Evolutionary conservation across 1,140 invertebrate species (phyloP).

Genomic region (Drosophila chauvacae): DNA sequence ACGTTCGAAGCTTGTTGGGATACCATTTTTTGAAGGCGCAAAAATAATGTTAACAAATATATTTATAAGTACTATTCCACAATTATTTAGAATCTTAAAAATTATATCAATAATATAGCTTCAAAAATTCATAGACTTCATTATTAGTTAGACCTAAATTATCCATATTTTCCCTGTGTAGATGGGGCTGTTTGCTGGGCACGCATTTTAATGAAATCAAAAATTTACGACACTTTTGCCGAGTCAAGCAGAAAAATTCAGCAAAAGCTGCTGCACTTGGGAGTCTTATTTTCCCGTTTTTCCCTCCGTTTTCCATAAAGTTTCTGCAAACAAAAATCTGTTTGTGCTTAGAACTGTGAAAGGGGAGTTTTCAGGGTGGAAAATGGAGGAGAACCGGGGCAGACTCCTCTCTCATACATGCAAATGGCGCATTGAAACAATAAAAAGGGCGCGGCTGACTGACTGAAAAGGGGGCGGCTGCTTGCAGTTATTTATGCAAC

Average conservation of each 20-base stretch:
- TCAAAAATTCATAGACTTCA: neutral
- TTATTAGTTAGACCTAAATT: neutral
- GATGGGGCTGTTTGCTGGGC: conserved; percentile 27
- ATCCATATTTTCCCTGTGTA: neutral
- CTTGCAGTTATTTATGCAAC: conserved; percentile 74
- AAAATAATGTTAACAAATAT: too few relatives aligned
- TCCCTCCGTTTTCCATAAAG: conserved; percentile 25
- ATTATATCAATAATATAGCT: too few relatives aligned
- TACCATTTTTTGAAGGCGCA: too few relatives aligned
- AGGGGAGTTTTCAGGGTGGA: conserved; percentile 16
- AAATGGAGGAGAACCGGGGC: neutral
- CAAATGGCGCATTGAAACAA: conserved; percentile 69
- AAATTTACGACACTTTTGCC: conserved; percentile 77
- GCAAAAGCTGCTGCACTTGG: conserved; percentile 31
- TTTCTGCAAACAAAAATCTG: conserved; percentile 66
- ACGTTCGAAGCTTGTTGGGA: too few relatives aligned
- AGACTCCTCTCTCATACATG: conserved; percentile 50
- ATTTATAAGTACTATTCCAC: too few relatives aligned
- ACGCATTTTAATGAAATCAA: conserved; percentile 79
- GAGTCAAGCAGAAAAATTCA: conserved; percentile 73
- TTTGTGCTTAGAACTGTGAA: conserved; percentile 70
- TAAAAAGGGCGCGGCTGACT: conserved; percentile 61
- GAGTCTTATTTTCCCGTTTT: conserved; percentile 9
- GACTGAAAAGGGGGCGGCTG: conserved; percentile 24
- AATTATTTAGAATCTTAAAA: too few relatives aligned